A percentile compares a stretch with the other conserved stretches of the same genome.
phyloP scores from a whole-genome alignment of 2,888 invertebrate species.

The Drosophila pegasa region DNA sequence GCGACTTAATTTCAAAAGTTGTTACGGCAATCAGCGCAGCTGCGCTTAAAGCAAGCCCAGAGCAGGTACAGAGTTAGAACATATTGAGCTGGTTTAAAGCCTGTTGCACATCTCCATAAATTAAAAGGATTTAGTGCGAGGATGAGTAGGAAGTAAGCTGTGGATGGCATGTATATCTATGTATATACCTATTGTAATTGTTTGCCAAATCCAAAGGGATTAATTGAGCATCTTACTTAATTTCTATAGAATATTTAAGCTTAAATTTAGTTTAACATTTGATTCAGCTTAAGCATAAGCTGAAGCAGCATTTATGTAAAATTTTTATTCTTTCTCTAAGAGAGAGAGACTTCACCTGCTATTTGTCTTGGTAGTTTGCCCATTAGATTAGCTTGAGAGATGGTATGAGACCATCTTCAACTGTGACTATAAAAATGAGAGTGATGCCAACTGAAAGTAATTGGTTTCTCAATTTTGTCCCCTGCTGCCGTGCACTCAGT shows the following conservation, averaged over 20 bases:
- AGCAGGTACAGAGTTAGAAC: slow-evolving; percentile 4
- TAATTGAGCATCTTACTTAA: background rate
- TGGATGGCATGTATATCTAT: too few relatives aligned
- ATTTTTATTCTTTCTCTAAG: too few relatives aligned
- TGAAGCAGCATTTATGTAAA: background rate
- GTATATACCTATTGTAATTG: background rate
- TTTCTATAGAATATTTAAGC: background rate
- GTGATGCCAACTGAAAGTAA: slow-evolving; percentile 8
- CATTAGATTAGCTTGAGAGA: too few relatives aligned
- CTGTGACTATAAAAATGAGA: background rate
- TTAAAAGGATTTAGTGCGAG: slow-evolving; percentile 20
- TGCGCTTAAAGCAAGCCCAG: slow-evolving; percentile 26
- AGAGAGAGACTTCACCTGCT: too few relatives aligned
- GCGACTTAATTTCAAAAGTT: slow-evolving; percentile 78
- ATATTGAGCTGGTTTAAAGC: slow-evolving; percentile 24
- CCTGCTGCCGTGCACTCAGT: slow-evolving; percentile 2
- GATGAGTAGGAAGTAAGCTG: background rate
- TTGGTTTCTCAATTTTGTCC: slow-evolving; percentile 5
- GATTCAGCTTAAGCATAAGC: background rate
- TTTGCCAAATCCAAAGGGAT: background rate
- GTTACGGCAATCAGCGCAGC: slow-evolving; percentile 76
- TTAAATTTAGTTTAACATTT: background rate
- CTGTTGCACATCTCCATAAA: slow-evolving; percentile 44
- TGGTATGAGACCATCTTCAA: background rate
- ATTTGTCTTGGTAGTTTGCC: background rate